Evolutionary conservation across 1,140 invertebrate genomes (phyloP).

Genomic region (Sycophaga agraensis): DNA sequence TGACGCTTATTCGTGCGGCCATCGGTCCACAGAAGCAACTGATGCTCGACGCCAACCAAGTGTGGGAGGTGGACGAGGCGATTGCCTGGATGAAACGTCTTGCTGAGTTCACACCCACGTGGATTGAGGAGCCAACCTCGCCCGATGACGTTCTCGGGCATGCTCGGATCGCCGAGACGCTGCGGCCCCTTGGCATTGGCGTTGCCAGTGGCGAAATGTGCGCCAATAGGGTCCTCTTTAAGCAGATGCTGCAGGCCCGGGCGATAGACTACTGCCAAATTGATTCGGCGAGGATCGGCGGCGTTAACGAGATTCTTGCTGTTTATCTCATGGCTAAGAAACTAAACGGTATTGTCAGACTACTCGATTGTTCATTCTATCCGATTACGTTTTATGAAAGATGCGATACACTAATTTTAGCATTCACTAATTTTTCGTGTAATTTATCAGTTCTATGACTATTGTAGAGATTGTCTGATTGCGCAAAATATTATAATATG

Average conservation of each 20-base stretch:
- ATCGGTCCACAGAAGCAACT: conserved; percentile 74
- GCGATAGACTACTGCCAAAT: conserved; percentile 89
- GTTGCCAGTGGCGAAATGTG: conserved; percentile 92
- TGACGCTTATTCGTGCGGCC: conserved; percentile 69
- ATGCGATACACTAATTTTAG: too few relatives aligned
- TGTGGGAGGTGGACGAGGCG: conserved; percentile 83
- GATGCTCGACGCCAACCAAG: conserved; percentile 92
- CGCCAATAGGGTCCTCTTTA: conserved; percentile 88
- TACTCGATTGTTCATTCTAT: too few relatives aligned
- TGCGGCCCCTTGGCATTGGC: conserved; percentile 71
- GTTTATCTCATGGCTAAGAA: conserved; percentile 88
- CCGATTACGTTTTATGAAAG: too few relatives aligned
- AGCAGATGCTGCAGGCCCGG: conserved; percentile 80
- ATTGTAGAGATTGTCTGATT: too few relatives aligned
- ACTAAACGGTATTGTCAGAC: conserved; percentile 67
- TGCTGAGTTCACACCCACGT: conserved; percentile 72
- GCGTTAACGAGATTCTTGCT: conserved; percentile 84
- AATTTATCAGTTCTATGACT: too few relatives aligned
- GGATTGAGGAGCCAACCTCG: conserved; percentile 93
- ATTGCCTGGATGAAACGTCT: conserved; percentile 84
- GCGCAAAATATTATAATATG: too few relatives aligned
- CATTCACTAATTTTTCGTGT: too few relatives aligned
- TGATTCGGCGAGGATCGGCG: conserved; percentile 83
- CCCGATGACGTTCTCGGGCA: conserved; percentile 89
- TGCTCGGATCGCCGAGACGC: conserved; percentile 67